Evolutionary conservation across 2,888 invertebrate genomes (phyloP).

Genomic region (Erebia epiphron): DNA sequence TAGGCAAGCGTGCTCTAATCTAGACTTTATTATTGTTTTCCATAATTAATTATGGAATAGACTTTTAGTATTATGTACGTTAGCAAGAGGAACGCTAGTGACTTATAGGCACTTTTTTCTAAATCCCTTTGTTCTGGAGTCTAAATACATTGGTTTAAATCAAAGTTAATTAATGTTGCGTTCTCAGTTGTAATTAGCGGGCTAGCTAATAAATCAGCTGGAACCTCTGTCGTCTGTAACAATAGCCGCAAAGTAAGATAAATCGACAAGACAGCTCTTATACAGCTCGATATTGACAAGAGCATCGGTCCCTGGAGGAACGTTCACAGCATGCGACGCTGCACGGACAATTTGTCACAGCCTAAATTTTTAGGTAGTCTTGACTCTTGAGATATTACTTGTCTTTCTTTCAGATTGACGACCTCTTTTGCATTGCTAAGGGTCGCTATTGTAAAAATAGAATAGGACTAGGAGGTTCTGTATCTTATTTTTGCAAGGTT

Average conservation of each 20-base stretch:
- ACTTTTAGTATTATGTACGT: too few species aligned
- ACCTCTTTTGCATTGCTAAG: too few species aligned
- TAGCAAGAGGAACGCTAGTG: too few species aligned
- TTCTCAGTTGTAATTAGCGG: constrained; percentile 73
- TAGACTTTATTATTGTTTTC: too few species aligned
- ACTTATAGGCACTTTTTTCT: too few species aligned
- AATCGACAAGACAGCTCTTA: constrained; percentile 75
- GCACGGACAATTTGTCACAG: constrained; percentile 44
- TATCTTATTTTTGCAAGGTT: too few species aligned
- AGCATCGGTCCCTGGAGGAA: constrained; percentile 57
- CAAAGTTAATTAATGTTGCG: constrained; percentile 68
- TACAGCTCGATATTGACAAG: constrained; percentile 74
- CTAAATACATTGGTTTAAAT: constrained; percentile 46
- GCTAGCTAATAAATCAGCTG: constrained; percentile 77
- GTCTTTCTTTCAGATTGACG: too few species aligned
- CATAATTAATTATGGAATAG: too few species aligned
- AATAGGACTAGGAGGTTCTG: too few species aligned
- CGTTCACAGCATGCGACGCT: constrained; percentile 55
- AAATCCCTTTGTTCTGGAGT: constrained; percentile 26
- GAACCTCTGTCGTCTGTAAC: constrained; percentile 69
- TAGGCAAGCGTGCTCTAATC: too few species aligned
- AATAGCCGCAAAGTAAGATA: constrained; percentile 80
- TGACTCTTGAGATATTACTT: too few species aligned
- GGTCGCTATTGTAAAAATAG: too few species aligned
- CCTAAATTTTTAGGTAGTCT: constrained; percentile 30